Evolutionary conservation across 2,888 invertebrate species (phyloP).

Genomic region (Lasioglossum marginatum): DNA sequence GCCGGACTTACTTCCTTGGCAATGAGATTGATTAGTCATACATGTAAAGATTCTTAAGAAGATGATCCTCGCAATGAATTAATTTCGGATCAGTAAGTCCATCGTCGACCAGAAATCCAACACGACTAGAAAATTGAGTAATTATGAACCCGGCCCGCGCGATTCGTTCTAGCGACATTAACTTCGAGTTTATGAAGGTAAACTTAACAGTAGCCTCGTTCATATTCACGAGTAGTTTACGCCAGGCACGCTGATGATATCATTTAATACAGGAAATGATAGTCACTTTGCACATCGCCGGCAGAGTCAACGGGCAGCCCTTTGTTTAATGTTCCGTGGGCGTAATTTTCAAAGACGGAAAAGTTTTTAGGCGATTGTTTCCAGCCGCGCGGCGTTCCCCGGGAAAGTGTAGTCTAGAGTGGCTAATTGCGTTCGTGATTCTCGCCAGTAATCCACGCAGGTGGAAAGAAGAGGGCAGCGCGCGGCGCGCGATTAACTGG

Average conservation of each 20-base stretch:
- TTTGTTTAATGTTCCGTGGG: constrained; percentile 29
- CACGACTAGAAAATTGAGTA: not conserved
- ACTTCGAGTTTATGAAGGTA: not conserved
- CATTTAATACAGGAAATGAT: constrained; percentile 46
- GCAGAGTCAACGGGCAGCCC: constrained; percentile 5
- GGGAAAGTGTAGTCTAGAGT: not conserved
- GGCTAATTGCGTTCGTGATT: constrained; percentile 45
- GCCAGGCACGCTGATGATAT: constrained; percentile 32
- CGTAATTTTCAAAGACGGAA: constrained; percentile 8
- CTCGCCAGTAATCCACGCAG: constrained; percentile 4
- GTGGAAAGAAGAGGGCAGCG: not conserved
- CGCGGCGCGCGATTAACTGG: constrained; percentile 22
- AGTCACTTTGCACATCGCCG: constrained; percentile 30
- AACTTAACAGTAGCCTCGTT: not conserved
- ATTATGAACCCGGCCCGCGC: not conserved
- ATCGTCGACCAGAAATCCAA: not conserved
- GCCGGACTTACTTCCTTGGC: not conserved
- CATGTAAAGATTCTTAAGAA: not conserved
- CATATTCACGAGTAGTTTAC: constrained; percentile 13
- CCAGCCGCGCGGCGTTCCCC: not conserved
- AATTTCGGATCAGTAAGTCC: not conserved
- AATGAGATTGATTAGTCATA: not conserved
- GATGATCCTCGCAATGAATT: not conserved
- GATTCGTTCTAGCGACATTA: not conserved
- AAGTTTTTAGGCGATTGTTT: constrained; percentile 19